phyloP scores from a whole-genome alignment of 2,797 vertebrate species.

The Pangasius sanitwongsei region DNA sequence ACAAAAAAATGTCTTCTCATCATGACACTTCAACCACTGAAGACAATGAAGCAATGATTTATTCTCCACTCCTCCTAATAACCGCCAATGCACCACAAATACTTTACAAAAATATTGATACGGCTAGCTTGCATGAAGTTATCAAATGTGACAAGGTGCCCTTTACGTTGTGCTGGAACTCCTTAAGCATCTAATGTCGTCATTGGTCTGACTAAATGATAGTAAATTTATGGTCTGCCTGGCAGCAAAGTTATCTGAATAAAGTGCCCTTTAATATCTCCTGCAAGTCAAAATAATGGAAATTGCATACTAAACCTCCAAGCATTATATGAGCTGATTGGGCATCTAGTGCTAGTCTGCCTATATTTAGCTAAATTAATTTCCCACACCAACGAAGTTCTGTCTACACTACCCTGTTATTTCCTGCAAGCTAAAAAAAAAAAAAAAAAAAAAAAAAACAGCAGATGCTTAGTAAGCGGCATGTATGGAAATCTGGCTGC shows the following conservation, averaged over 20 bases:
- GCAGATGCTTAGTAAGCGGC: not conserved
- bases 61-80: not conserved
- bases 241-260: not conserved
- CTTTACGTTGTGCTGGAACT: not conserved
- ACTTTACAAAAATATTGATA: not conserved
- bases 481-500: not conserved
- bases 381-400: not conserved
- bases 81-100: not conserved
- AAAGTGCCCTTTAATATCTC: not conserved
- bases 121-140: not conserved
- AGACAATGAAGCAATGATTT: not conserved
- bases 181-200: not conserved
- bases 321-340: not conserved
- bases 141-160: conserved; percentile 15
- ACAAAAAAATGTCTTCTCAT: not conserved
- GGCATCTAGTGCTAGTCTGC: not conserved
- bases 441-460: not conserved
- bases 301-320: not conserved
- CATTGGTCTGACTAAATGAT: not conserved
- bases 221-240: not conserved
- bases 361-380: not conserved
- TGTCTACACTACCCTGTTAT: not conserved
- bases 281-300: not conserved
- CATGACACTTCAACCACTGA: not conserved
- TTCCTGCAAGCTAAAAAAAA: not conserved